phyloP scores from a whole-genome alignment of 30 jellyfish, hydroid and myxozoan genomes.

The Pseudorhiza aurosa region DNA sequence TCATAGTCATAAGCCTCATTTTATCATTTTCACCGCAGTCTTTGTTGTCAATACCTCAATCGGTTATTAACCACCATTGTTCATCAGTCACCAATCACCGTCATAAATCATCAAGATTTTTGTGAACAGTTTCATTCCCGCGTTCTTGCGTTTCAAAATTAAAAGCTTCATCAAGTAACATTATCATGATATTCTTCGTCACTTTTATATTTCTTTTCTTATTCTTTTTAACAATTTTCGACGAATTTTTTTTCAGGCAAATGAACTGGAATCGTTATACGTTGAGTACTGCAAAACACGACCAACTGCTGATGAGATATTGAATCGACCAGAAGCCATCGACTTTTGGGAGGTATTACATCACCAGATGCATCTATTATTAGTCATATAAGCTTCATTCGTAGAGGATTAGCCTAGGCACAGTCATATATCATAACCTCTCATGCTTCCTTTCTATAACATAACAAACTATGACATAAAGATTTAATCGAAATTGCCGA shows the following conservation, averaged over 20 bases:
- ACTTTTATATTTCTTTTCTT: too few species aligned
- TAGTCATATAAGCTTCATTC: too few species aligned
- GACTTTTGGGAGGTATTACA: conserved; percentile 90
- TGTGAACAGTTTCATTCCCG: not conserved
- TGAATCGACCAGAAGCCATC: conserved; percentile 82
- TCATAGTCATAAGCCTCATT: not conserved
- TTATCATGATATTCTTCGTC: not conserved
- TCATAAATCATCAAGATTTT: not conserved
- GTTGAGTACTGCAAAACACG: conserved; percentile 85
- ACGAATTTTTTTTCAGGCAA: conserved; percentile 52
- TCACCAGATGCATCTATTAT: too few species aligned
- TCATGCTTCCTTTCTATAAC: too few species aligned
- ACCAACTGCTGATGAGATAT: conserved; percentile 87
- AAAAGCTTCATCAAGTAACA: not conserved
- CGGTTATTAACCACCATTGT: too few species aligned
- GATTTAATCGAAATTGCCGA: too few species aligned
- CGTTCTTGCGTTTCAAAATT: not conserved
- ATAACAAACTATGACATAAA: too few species aligned
- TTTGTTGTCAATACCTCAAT: too few species aligned
- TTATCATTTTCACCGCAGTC: too few species aligned
- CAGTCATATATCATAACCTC: too few species aligned
- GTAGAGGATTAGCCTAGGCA: too few species aligned
- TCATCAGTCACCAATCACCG: too few species aligned
- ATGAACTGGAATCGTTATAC: conserved; percentile 66
- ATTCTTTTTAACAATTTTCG: not conserved